These are phyloP conservation scores for Thecophora atra DNA, from an alignment of 2,888 invertebrate species.

Conservation along the genomic window DNA sequence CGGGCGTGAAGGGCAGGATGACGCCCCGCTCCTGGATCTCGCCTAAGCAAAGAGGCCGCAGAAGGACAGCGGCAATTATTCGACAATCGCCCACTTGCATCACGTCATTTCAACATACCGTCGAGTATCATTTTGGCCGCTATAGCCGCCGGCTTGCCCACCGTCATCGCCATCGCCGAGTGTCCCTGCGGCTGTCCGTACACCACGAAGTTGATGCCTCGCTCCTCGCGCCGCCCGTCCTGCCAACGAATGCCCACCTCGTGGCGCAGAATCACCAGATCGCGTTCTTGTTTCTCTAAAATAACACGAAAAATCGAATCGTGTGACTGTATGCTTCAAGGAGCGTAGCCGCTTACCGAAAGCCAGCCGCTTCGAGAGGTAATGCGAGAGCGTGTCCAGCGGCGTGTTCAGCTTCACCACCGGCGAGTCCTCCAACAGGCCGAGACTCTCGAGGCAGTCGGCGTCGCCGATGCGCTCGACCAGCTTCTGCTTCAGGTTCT, in stretches of 20 bases:
- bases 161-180: conserved; percentile 96
- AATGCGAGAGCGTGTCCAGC: conserved; percentile 91
- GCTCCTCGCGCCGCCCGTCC: conserved; percentile 81
- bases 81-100: too few species aligned
- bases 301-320: too few species aligned
- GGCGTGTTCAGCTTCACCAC: conserved; percentile 87
- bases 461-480: conserved; percentile 82
- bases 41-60: conserved; percentile 61
- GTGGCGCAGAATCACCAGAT: conserved; percentile 93
- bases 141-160: conserved; percentile 93
- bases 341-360: conserved; percentile 70
- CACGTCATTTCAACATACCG: too few species aligned
- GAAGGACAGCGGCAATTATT: background rate
- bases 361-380: conserved; percentile 81
- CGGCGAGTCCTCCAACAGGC: conserved; percentile 83
- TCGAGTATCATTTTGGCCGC: conserved; percentile 97
- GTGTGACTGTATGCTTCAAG: background rate
- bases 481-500: conserved; percentile 87
- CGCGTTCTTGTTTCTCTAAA: conserved; percentile 81
- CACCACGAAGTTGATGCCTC: conserved; percentile 87
- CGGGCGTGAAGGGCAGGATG: conserved; percentile 88
- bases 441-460: conserved; percentile 84
- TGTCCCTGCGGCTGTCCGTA: conserved; percentile 85
- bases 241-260: conserved; percentile 93
- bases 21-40: conserved; percentile 97